These are phyloP conservation scores for Zelleria hepariella DNA, from an alignment of 2,888 invertebrate species.

Conservation along the genomic window DNA sequence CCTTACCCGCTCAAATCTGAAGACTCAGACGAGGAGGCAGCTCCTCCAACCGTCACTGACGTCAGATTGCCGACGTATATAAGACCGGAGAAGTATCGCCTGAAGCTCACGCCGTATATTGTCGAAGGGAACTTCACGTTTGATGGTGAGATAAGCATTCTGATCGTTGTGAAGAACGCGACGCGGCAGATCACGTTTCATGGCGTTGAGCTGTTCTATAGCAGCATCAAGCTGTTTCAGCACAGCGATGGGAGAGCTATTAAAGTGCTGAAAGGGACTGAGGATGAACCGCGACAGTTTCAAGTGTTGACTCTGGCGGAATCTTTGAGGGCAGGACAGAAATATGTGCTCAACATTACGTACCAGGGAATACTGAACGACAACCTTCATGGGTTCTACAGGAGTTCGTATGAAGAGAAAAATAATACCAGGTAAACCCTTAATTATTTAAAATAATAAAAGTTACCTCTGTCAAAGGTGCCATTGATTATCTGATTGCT, in stretches of 20 bases:
- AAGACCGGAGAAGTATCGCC: slow-evolving; percentile 77
- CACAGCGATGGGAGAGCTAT: slow-evolving; percentile 39
- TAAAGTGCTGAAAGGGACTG: slow-evolving; percentile 48
- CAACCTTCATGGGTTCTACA: slow-evolving; percentile 84
- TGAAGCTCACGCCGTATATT: slow-evolving; percentile 81
- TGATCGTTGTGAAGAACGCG: slow-evolving; percentile 72
- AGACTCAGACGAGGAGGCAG: slow-evolving; percentile 23
- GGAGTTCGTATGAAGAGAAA: slow-evolving; percentile 81
- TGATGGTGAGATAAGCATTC: slow-evolving; percentile 77
- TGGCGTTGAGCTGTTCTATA: slow-evolving; percentile 77
- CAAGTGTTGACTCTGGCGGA: slow-evolving; percentile 76
- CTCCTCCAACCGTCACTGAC: slow-evolving; percentile 41
- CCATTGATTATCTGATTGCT: too few relatives aligned
- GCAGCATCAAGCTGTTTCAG: slow-evolving; percentile 67
- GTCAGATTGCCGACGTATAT: slow-evolving; percentile 80
- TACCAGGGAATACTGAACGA: slow-evolving; percentile 83
- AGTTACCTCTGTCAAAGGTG: too few relatives aligned
- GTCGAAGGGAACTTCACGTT: slow-evolving; percentile 84
- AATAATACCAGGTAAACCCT: slow-evolving; percentile 79
- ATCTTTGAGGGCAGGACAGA: slow-evolving; percentile 67
- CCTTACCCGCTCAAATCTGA: slow-evolving; percentile 20
- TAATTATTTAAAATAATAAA: too few relatives aligned
- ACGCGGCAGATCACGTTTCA: slow-evolving; percentile 82
- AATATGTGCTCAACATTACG: slow-evolving; percentile 78
- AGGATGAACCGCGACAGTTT: slow-evolving; percentile 77